Evolutionary conservation across 2,888 invertebrate genomes (phyloP).

Genomic region (Erpobdella octoculata): DNA sequence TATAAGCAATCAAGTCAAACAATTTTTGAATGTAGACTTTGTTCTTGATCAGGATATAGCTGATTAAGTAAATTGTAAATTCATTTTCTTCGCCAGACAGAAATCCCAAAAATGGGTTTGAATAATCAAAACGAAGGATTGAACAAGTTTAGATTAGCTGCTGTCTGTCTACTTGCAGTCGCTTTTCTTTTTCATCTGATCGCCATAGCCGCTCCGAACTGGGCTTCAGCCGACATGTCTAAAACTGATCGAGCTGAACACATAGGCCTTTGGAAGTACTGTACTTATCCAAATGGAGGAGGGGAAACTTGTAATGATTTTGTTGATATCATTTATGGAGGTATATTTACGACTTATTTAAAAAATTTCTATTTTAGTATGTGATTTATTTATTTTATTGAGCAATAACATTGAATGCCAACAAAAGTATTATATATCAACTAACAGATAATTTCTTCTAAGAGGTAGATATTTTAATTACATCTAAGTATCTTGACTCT

Average conservation of each 20-base stretch:
- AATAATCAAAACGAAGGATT: slow-evolving; percentile 4
- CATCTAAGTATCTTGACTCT: too few species aligned
- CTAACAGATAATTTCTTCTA: too few species aligned
- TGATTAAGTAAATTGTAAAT: neutral
- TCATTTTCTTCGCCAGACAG: neutral
- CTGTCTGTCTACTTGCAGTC: slow-evolving; percentile 25
- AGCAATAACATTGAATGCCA: too few species aligned
- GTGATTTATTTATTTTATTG: too few species aligned
- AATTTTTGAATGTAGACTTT: too few species aligned
- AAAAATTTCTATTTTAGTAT: too few species aligned
- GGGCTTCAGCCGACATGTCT: slow-evolving; percentile 33
- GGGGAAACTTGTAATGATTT: slow-evolving; percentile 35
- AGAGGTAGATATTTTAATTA: too few species aligned
- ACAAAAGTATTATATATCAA: too few species aligned
- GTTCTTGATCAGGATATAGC: neutral
- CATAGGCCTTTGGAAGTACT: slow-evolving; percentile 38
- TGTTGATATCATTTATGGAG: slow-evolving; percentile 36
- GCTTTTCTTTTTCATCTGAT: slow-evolving; percentile 37
- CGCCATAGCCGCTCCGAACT: slow-evolving; percentile 36
- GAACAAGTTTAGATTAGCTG: slow-evolving; percentile 13
- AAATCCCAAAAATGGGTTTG: neutral
- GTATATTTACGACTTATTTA: too few species aligned
- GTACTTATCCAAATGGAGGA: slow-evolving; percentile 34
- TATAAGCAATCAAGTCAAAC: too few species aligned
- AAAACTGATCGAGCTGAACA: slow-evolving; percentile 32